A percentile compares a stretch with the other conserved stretches of the same genome.
These are phyloP conservation scores for Terebella lapidaria DNA, from an alignment of 2,888 invertebrate genomes.

Conservation along the genomic window DNA sequence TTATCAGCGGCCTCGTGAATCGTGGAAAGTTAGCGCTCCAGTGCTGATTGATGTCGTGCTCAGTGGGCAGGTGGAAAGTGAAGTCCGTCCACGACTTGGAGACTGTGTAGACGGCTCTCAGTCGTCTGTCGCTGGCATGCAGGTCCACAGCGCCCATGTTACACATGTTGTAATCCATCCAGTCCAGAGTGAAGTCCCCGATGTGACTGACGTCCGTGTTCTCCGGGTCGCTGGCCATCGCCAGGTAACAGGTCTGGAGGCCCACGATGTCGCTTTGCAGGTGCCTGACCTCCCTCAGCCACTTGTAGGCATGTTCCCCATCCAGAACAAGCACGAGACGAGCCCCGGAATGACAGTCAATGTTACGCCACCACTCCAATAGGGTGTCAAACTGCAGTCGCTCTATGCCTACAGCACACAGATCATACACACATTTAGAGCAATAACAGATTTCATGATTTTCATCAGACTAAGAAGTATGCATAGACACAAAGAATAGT, in stretches of 20 bases:
- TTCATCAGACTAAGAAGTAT: too few relatives aligned
- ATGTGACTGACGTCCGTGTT: conserved; percentile 25
- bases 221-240: background rate
- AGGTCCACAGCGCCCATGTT: conserved; percentile 30
- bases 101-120: conserved; percentile 38
- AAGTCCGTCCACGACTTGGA: conserved; percentile 48
- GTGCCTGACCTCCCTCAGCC: conserved; percentile 35
- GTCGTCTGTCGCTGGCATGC: conserved; percentile 28
- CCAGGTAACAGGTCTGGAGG: conserved; percentile 39
- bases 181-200: conserved; percentile 46
- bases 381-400: conserved; percentile 37
- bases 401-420: conserved; percentile 33
- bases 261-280: conserved; percentile 35
- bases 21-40: conserved; percentile 47
- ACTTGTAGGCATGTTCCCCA: conserved; percentile 39
- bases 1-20: conserved; percentile 37
- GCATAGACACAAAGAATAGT: too few relatives aligned
- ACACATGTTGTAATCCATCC: conserved; percentile 40
- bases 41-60: conserved; percentile 41
- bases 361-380: conserved; percentile 44
- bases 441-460: too few relatives aligned
- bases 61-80: conserved; percentile 44
- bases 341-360: conserved; percentile 36
- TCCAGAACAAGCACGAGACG: conserved; percentile 48
- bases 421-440: too few relatives aligned